Evolutionary conservation across 2,888 invertebrate genomes (phyloP).

Genomic region (Trichacis sp.): DNA sequence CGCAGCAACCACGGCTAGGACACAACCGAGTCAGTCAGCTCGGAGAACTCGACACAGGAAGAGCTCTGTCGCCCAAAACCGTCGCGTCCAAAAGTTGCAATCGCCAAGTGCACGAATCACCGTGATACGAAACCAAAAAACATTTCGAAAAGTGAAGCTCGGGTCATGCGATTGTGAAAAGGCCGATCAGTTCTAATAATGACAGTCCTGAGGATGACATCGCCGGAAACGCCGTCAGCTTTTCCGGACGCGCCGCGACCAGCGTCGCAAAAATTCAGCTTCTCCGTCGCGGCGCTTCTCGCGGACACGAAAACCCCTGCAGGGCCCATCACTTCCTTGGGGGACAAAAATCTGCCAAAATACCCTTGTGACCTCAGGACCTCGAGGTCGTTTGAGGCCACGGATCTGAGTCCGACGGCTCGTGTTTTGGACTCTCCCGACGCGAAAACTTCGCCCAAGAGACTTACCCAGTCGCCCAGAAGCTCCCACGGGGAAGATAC

Average conservation of each 20-base stretch:
- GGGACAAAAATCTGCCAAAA: constrained; percentile 17
- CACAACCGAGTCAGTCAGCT: constrained; percentile 62
- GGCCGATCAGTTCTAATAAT: constrained; percentile 48
- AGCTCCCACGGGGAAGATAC: constrained; percentile 73
- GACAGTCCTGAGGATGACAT: constrained; percentile 66
- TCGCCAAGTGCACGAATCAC: background rate
- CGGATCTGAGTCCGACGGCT: constrained; percentile 35
- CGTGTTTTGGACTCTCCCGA: constrained; percentile 29
- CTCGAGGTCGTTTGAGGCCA: constrained; percentile 36
- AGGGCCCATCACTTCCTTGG: background rate
- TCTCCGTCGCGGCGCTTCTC: constrained; percentile 74
- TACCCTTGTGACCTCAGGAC: constrained; percentile 38
- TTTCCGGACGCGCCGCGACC: constrained; percentile 57
- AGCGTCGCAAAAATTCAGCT: constrained; percentile 67
- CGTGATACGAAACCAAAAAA: too few species aligned
- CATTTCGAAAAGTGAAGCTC: too few species aligned
- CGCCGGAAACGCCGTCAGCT: constrained; percentile 60
- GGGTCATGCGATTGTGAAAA: background rate
- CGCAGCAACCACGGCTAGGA: constrained; percentile 47
- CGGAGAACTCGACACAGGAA: constrained; percentile 63
- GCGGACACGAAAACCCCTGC: constrained; percentile 68
- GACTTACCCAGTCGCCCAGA: constrained; percentile 55
- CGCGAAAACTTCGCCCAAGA: constrained; percentile 43
- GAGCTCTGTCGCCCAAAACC: constrained; percentile 38
- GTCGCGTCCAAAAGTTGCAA: background rate